Conservation (phyloP, 1,140 invertebrate genomes). For the Chelonus insularis region DNA sequence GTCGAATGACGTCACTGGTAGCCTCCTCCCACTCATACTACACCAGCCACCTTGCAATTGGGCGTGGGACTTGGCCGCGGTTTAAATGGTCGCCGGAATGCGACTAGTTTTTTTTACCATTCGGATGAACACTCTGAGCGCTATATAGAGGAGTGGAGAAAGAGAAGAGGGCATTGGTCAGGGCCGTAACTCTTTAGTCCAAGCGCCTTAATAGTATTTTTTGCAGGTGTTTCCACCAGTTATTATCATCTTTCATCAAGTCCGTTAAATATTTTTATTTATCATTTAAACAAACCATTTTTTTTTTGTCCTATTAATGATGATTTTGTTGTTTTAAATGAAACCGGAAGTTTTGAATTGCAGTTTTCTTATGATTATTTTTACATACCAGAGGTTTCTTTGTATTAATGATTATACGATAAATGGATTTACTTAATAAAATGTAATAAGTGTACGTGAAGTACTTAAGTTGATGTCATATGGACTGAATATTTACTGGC, state of each 20-base stretch:
- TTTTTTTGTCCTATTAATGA: too few relatives aligned
- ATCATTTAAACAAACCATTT: too few relatives aligned
- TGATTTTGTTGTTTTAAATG: too few relatives aligned
- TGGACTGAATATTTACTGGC: too few relatives aligned
- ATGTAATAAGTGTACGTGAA: too few relatives aligned
- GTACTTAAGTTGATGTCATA: too few relatives aligned
- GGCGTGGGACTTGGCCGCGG: constrained; percentile 46
- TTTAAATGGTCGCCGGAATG: constrained; percentile 52
- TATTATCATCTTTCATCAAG: neutral
- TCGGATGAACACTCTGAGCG: constrained; percentile 34
- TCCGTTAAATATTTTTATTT: neutral
- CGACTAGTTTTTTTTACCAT: constrained; percentile 51
- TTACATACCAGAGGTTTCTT: too few relatives aligned
- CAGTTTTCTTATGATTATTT: too few relatives aligned
- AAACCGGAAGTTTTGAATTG: too few relatives aligned
- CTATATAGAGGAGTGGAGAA: constrained; percentile 12
- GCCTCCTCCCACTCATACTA: constrained; percentile 22
- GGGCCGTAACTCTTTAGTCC: constrained; percentile 25
- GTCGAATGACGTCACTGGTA: constrained; percentile 30
- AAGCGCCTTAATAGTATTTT: constrained; percentile 21
- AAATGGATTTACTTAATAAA: too few relatives aligned
- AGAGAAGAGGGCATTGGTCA: constrained; percentile 28
- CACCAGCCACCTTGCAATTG: constrained; percentile 39
- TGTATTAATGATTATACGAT: too few relatives aligned
- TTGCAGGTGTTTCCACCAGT: neutral